Evolutionary conservation across 2,888 invertebrate genomes (phyloP).

Genomic region (Epinotia nisella): DNA sequence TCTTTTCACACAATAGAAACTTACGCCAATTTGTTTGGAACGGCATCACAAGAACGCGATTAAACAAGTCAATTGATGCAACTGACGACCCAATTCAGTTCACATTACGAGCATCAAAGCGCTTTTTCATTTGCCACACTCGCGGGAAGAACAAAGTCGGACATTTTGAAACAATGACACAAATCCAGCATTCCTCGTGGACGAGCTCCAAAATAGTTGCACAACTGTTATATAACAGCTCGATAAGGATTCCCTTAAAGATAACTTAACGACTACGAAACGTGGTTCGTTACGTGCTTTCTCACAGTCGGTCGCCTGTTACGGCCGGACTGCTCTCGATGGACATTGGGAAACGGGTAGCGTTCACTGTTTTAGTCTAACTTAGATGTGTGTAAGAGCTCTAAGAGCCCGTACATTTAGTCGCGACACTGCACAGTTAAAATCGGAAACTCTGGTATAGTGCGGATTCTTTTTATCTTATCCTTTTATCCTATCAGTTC

Average conservation of each 20-base stretch:
- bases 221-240: slow-evolving; percentile 38
- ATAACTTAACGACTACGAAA: slow-evolving; percentile 40
- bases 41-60: slow-evolving; percentile 6
- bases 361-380: slow-evolving; percentile 13
- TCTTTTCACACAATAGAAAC: slow-evolving; percentile 15
- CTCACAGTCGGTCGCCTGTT: slow-evolving; percentile 39
- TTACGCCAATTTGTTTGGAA: slow-evolving; percentile 25
- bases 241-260: slow-evolving; percentile 45
- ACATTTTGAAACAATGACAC: slow-evolving; percentile 39
- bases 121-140: slow-evolving; percentile 3
- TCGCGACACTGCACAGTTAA: background rate
- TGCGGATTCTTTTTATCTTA: no score
- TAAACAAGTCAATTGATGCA: slow-evolving; percentile 18
- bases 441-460: no score
- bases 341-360: slow-evolving; percentile 42
- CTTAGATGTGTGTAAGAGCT: background rate
- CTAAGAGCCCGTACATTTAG: background rate
- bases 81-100: slow-evolving; percentile 16
- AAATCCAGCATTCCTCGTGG: slow-evolving; percentile 25
- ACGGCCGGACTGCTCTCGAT: slow-evolving; percentile 25
- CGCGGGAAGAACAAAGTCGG: slow-evolving; percentile 39
- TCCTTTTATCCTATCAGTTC: no score
- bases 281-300: slow-evolving; percentile 43
- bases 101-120: slow-evolving; percentile 16
- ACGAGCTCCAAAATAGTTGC: slow-evolving; percentile 39